Evolutionary conservation across 2,113 vertebrate genomes (phyloP).

Genomic region (Ramphastos sulfuratus): DNA sequence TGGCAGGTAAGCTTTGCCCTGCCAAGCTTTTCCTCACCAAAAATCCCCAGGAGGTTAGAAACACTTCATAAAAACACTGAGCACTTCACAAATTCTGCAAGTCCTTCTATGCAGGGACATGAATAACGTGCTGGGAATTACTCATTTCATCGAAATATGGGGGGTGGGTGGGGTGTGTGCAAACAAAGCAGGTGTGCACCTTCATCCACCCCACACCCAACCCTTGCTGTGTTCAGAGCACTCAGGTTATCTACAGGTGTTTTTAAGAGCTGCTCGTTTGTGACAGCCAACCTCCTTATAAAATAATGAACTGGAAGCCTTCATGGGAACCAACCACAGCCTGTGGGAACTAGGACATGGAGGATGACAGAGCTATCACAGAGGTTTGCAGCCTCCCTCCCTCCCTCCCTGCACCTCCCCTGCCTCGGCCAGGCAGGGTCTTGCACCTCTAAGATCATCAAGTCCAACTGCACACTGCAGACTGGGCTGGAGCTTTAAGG

Average conservation of each 20-base stretch:
- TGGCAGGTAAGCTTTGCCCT: background rate
- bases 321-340: rapidly evolving
- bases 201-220: background rate
- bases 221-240: background rate
- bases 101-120: background rate
- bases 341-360: rapidly evolving
- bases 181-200: background rate
- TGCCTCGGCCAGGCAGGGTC: background rate
- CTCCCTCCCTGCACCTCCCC: rapidly evolving
- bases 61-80: background rate
- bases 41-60: background rate
- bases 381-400: rapidly evolving
- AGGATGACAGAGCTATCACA: background rate
- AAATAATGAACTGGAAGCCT: background rate
- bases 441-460: too few relatives aligned
- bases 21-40: background rate
- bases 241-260: background rate
- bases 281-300: background rate
- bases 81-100: background rate
- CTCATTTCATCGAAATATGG: background rate
- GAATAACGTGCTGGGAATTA: background rate
- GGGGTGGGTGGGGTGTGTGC: background rate
- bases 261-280: background rate
- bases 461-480: rapidly evolving
- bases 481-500: background rate